Evolutionary conservation across 1,140 invertebrate genomes (phyloP).

Genomic region (Drosophila bocki): DNA sequence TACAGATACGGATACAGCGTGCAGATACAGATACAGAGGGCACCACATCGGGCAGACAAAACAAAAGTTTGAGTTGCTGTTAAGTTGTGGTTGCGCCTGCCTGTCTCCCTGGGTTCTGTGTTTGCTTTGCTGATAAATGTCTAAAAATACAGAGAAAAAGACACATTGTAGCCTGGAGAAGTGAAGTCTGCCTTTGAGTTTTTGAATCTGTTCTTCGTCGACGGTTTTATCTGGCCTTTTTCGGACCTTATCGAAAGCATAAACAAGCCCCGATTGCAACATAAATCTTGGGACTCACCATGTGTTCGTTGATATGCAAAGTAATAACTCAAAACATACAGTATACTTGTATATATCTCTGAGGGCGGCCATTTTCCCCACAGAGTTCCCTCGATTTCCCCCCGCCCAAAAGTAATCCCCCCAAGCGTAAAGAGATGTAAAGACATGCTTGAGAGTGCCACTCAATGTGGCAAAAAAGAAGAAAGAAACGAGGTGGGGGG

Average conservation of each 20-base stretch:
- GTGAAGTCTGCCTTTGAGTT: not conserved
- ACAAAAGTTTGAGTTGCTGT: conserved; percentile 43
- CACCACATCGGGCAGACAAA: conserved; percentile 52
- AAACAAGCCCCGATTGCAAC: conserved; percentile 31
- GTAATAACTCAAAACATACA: conserved; percentile 20
- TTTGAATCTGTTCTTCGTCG: conserved; percentile 23
- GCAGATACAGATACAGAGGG: conserved; percentile 32
- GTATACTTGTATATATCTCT: conserved; percentile 9
- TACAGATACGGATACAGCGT: conserved; percentile 23
- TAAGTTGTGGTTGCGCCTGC: conserved; percentile 51
- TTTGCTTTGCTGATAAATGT: conserved; percentile 65
- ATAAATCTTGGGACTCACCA: conserved; percentile 22
- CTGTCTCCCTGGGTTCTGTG: conserved; percentile 28
- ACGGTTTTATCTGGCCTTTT: conserved; percentile 21
- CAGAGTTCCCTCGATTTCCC: conserved; percentile 10
- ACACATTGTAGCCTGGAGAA: conserved; percentile 53
- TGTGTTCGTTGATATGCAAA: conserved; percentile 30
- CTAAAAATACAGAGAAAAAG: conserved; percentile 63
- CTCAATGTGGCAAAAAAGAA: conserved; percentile 65
- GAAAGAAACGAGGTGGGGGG: not conserved
- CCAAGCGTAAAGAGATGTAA: conserved; percentile 82
- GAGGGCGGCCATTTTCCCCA: conserved; percentile 50
- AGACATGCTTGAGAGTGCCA: conserved; percentile 77
- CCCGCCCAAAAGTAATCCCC: conserved; percentile 6
- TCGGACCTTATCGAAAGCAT: conserved; percentile 27